Conservation (phyloP, 2,888 invertebrate genomes). For the Tyria jacobaeae region DNA sequence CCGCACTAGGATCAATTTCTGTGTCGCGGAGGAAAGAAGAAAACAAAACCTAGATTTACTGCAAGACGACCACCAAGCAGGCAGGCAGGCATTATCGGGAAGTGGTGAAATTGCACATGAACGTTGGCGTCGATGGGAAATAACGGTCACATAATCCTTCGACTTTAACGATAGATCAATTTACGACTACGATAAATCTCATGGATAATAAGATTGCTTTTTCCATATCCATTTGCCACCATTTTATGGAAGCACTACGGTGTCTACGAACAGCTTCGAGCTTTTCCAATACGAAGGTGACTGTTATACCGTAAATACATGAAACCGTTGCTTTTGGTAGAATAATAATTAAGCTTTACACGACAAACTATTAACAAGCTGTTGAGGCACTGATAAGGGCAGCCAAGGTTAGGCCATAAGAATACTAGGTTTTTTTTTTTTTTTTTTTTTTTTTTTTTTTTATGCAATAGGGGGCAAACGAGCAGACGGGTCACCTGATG, state of each 20-base stretch:
- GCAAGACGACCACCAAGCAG: neutral
- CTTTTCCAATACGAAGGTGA: neutral
- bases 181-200: constrained; percentile 12
- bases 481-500: too few species aligned
- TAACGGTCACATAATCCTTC: constrained; percentile 13
- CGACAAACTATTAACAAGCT: too few species aligned
- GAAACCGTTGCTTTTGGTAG: too few species aligned
- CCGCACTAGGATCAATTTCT: too few species aligned
- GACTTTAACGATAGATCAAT: constrained; percentile 18
- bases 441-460: too few species aligned
- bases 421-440: too few species aligned
- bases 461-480: too few species aligned
- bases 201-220: constrained; percentile 9
- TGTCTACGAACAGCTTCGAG: neutral
- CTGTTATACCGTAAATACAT: neutral
- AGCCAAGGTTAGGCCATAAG: too few species aligned
- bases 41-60: constrained; percentile 4
- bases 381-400: too few species aligned
- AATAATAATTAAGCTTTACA: too few species aligned
- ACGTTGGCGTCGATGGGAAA: constrained; percentile 1
- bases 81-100: neutral
- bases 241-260: neutral
- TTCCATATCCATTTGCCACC: neutral
- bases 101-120: constrained; percentile 8
- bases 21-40: too few species aligned